Evolutionary conservation across 92 coral and sea anemone species (phyloP).

Genomic region (Desmophyllum pertusum): DNA sequence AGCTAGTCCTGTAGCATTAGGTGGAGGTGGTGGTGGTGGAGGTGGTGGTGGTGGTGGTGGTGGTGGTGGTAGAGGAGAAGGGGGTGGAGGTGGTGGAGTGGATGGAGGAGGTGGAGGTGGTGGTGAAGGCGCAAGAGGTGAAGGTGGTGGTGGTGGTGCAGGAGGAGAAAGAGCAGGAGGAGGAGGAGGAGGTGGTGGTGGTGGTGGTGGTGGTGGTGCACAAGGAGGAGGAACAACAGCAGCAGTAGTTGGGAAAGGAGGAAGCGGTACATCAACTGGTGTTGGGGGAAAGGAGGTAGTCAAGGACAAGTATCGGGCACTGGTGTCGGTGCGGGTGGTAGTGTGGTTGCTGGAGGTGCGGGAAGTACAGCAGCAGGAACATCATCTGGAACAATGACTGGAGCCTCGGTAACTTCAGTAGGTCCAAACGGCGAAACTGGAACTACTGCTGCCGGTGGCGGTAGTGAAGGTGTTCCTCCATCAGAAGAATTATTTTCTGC

Average conservation of each 20-base stretch:
- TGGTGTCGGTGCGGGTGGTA: background rate
- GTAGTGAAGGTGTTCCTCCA: background rate
- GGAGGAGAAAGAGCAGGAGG: constrained; percentile 12
- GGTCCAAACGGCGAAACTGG: background rate
- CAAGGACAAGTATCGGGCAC: constrained; percentile 27
- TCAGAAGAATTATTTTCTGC: background rate
- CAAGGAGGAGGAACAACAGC: constrained; percentile 23
- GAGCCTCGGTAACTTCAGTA: background rate
- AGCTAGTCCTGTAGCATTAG: constrained; percentile 18
- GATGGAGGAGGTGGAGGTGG: constrained; percentile 42
- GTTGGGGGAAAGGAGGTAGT: no score
- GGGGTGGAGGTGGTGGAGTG: constrained; percentile 36
- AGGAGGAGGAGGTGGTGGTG: constrained; percentile 4
- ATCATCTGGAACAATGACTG: background rate
- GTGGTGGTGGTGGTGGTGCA: constrained; percentile 29
- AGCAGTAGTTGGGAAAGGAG: constrained; percentile 39
- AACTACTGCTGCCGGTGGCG: background rate
- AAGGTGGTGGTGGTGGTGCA: background rate
- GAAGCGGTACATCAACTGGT: constrained; percentile 38
- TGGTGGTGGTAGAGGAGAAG: constrained; percentile 29
- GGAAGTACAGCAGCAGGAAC: background rate
- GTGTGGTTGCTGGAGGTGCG: background rate
- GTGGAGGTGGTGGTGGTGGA: constrained; percentile 28
- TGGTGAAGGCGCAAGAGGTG: constrained; percentile 35
- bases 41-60: constrained; percentile 36